Evolutionary conservation across 2,113 vertebrate species (phyloP), one percentile per base, ranked within the genome.

Genomic region (human (Homo sapiens)): DNA sequence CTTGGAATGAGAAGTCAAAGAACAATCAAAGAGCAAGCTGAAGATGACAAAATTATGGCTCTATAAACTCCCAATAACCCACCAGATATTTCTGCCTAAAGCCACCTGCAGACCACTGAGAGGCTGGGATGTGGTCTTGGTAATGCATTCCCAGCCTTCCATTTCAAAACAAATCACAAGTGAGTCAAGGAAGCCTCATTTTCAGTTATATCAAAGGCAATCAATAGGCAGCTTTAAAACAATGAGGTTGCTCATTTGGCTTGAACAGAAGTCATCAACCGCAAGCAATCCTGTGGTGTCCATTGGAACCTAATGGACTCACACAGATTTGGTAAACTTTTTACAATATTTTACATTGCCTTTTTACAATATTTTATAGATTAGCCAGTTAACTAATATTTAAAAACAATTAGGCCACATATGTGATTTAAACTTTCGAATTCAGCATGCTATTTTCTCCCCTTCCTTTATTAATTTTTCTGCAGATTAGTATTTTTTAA

Each of bases 151-250:
- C 12, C 23, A 30, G n/a, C 0, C 30, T 85, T 85, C 2, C 78
- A 55, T 78, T 87, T 80, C 61, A 45, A 87, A 94, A 80, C 18
- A 82, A 73, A 94, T 57, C 43, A 61, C 18, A 80, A 32, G 22
- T 23, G 27, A 82, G 4, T 57, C n/a, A 93, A 94, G 68, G n/a
- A 82, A 89, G 40, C 48, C 59, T 75, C 64, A 27, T 43, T 61
- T 84, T 61, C 32, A 27, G 8, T 92, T 59, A 45, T 14, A 95
- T 45, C 52, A 93, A 81, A 96, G 48, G 11, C 40, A 86, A 96
- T 94, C 72, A 52, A 93, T 38, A 82, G 38, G 32, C 55, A 93
- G 83, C 57, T 80, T 96, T 94, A 73, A 87, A 97, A 83, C 38
- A 88, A 87, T 78, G 9, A 57, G 32, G 48, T 76, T 35, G 20